A percentile compares a stretch with the other conserved stretches of the same genome.
Evolutionary conservation across 2,797 vertebrate genomes (phyloP).

Genomic region (Lithobates pipiens): DNA sequence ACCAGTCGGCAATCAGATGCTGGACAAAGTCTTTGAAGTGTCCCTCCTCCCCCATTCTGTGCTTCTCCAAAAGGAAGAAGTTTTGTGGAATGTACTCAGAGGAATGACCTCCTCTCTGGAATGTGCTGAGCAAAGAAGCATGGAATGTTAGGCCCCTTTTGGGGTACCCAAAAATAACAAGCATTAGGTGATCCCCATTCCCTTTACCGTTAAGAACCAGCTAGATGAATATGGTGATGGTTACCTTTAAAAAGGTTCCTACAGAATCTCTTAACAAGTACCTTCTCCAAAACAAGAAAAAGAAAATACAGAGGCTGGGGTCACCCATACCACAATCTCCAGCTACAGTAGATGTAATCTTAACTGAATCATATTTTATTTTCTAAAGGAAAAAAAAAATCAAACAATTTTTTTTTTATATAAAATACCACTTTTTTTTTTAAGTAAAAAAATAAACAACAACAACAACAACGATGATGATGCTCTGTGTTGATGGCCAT

Average conservation of each 20-base stretch:
- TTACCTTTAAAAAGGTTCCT: not conserved
- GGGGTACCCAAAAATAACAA: conserved; percentile 50
- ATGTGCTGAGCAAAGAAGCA: conserved; percentile 45
- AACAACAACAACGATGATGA: too few species aligned
- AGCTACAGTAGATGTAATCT: too few species aligned
- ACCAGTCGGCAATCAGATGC: conserved; percentile 31
- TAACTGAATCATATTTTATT: too few species aligned
- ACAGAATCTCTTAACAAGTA: too few species aligned
- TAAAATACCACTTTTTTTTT: too few species aligned
- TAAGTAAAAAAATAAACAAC: too few species aligned
- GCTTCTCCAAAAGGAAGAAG: conserved; percentile 54
- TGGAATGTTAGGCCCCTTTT: conserved; percentile 56
- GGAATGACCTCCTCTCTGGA: conserved; percentile 54
- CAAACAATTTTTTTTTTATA: too few species aligned
- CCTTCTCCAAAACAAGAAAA: too few species aligned
- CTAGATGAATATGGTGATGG: not conserved
- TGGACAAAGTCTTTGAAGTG: conserved; percentile 53
- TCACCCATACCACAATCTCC: too few species aligned
- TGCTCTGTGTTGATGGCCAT: too few species aligned
- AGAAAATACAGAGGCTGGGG: too few species aligned
- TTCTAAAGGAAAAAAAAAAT: too few species aligned
- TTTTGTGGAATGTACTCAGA: conserved; percentile 47
- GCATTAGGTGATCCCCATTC: conserved; percentile 27
- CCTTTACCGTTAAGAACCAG: not conserved
- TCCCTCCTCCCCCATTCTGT: conserved; percentile 34